Base-by-base conservation (phyloP, 2,888 invertebrate species). In the Chironomus riparius region DNA sequence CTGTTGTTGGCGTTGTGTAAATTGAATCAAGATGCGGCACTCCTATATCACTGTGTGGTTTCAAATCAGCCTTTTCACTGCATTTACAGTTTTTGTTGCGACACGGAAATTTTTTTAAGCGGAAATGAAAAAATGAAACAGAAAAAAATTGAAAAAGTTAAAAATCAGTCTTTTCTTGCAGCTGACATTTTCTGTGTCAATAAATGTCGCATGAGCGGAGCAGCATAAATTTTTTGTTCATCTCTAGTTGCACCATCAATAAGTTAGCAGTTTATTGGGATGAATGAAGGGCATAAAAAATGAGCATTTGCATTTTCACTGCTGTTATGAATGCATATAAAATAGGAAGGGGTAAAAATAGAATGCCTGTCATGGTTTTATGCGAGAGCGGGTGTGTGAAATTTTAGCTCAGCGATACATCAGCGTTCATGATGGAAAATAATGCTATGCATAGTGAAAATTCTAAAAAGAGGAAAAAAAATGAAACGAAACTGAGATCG, bases 11-110 rank as follows among this genome's bases (percentile, higher is more conserved):
- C 78, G 90, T 88, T 76, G 88, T 88, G 84, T 92, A 92, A 77
- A 92, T 90, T 22, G 91, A 91, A 82, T 92, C 92, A 78, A 91
- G 90, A 70, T 91, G 91, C 70, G 91, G 87, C 5, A 90, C 91
- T 18, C 76, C 76, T 50, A 74, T 73, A 80, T 84, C 84, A 71
- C 83, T 83, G 77, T 84, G 83, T 78, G 84, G 84, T 80, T 84
- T 84, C 80, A 84, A 81, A 80, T 84, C 84, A 78, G 84, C 84
- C 78, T 84, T 84, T 80, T 84, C 84, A 81, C 84, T 84, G 78
- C 15, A n/a, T 1, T 38, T 38, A 10, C 10, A 28, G 28, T 28
- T 28, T 1, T 3, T 24, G 24, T 24, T 24, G 15, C 47, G 18
- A 2, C 5, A 70, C 10, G 12, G 62, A 62, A 62, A n/a, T n/a